Percentiles rank a stretch among this genome's conserved stretches.
These are phyloP conservation scores for Rugalucina vietnamica DNA, from an alignment of 2,888 invertebrate genomes.

Conservation along the genomic window DNA sequence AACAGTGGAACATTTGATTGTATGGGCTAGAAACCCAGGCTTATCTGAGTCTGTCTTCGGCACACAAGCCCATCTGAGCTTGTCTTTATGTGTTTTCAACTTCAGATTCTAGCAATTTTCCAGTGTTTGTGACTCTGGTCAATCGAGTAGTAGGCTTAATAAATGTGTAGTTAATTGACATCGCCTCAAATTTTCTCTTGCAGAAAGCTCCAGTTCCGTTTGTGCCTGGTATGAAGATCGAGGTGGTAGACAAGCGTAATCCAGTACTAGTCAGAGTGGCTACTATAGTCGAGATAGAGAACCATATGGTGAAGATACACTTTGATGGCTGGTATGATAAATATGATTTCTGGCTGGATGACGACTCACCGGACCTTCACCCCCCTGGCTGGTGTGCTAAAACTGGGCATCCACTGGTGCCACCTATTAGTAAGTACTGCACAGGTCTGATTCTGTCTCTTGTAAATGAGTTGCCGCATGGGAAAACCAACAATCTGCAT, in stretches of 20 bases:
- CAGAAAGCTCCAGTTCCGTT: conserved; percentile 92
- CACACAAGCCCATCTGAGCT: too few species aligned
- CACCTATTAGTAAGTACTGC: conserved; percentile 89
- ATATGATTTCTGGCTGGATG: conserved; percentile 95
- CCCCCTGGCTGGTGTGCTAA: conserved; percentile 96
- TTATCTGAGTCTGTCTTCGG: too few species aligned
- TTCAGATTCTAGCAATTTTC: too few species aligned
- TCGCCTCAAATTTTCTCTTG: too few species aligned
- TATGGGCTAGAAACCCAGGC: too few species aligned
- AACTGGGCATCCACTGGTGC: conserved; percentile 93
- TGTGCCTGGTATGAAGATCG: conserved; percentile 93
- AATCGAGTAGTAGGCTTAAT: too few species aligned
- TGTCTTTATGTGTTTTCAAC: too few species aligned
- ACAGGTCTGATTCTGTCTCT: too few species aligned
- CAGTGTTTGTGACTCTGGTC: too few species aligned
- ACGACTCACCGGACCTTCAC: conserved; percentile 95
- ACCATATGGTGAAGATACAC: conserved; percentile 90
- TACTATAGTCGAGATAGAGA: conserved; percentile 89
- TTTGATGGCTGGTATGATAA: conserved; percentile 95
- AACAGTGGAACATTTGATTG: too few species aligned
- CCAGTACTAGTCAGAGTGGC: conserved; percentile 94
- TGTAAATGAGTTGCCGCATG: too few species aligned
- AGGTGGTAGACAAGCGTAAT: conserved; percentile 91
- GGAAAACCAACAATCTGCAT: background rate
- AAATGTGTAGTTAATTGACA: too few species aligned